Evolutionary conservation across 1,140 invertebrate genomes (phyloP).

Genomic region (Drosophila rhopaloa): DNA sequence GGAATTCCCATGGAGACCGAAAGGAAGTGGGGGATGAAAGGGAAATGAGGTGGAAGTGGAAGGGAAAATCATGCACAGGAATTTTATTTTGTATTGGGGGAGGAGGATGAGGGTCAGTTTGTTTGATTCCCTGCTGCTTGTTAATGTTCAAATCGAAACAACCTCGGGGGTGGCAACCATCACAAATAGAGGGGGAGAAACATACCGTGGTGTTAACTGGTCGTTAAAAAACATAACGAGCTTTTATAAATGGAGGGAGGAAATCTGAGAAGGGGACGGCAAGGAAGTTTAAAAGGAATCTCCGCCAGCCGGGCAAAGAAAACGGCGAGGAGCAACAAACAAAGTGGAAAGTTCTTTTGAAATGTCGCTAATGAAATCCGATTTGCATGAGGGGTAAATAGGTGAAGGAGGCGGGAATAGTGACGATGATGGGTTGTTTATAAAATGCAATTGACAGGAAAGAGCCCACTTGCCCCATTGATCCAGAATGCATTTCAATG

Average conservation of each 20-base stretch:
- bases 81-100: conserved; percentile 11
- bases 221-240: conserved; percentile 69
- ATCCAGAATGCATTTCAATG: conserved; percentile 40
- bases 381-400: conserved; percentile 47
- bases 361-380: conserved; percentile 75
- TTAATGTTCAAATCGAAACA: conserved; percentile 68
- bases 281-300: conserved; percentile 11
- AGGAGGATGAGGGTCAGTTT: conserved; percentile 58
- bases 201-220: conserved; percentile 58
- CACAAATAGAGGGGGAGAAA: not conserved
- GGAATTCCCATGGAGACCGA: conserved; percentile 34
- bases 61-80: conserved; percentile 31
- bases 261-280: not conserved
- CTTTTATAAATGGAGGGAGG: conserved; percentile 6
- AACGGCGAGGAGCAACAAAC: conserved; percentile 50
- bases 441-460: conserved; percentile 42
- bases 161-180: conserved; percentile 33
- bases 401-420: not conserved
- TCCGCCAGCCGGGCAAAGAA: conserved; percentile 19
- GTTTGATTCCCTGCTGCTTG: conserved; percentile 68
- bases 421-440: conserved; percentile 3
- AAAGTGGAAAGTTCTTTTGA: conserved; percentile 61
- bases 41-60: conserved; percentile 36
- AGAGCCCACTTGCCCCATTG: conserved; percentile 13
- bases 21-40: conserved; percentile 14